Evolutionary conservation across 2,113 vertebrate genomes (phyloP), one percentile per base, ranked within the genome.

Genomic region (Vulpes ferrilata): DNA sequence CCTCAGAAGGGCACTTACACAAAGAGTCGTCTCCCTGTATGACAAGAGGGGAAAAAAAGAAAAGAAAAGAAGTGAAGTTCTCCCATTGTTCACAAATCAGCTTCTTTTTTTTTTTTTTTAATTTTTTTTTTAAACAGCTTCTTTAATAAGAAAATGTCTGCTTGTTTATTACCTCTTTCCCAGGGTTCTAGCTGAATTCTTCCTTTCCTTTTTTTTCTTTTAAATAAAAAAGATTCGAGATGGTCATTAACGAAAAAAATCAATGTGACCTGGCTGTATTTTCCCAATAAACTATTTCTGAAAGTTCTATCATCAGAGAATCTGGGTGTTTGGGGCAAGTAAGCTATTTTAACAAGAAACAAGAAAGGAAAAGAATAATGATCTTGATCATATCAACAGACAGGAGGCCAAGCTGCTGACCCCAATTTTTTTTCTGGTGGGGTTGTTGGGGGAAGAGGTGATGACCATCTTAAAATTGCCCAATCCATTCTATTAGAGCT

Each of bases 221-320:
- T 76, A 65, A 32, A 65, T 16, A 32, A 55, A 57, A 69, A 90
- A 80, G 38, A 59, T 69, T 81, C 51, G 51, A 64, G 81, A 74
- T 55, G 51, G 86, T 76, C 53, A 74, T 69, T 89, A 90, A 91
- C 67, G 86, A 94, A 94, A 93, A 94, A 94, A 95, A 60, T 64
- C 57, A 65, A 38, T 73, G 55, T 35, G 67, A 90, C 23, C 4
- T 17, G n/a, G 48, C 48, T 82, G 20, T 62, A 71, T 53, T 82
- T 23, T 92, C 23, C 7, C 48, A 93, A 89, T 87, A 79, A 11
- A 27, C 69, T 96, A 27, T 88, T 96, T 94, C 60, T 96, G 65
- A 97, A 90, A 95, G 87, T 86, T 48, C 87, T 92, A 38, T 86
- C 35, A 60, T 87, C 32, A 65, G 69, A 81, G 4, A 32, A 57